Conservation (phyloP, 2,888 invertebrate species). For the Aquatica leii region DNA sequence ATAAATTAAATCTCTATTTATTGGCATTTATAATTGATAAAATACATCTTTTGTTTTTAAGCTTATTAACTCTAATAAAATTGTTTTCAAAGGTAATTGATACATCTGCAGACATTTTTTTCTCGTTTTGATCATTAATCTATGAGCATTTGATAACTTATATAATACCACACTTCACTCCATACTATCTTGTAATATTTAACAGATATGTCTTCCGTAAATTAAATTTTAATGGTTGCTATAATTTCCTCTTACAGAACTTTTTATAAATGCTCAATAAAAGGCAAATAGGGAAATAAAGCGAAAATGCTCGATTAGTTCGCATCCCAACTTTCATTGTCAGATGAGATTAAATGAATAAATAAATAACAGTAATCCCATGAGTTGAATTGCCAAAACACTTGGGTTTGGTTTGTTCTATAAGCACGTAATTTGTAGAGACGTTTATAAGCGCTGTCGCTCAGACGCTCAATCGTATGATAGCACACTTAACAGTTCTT, state of each 20-base stretch:
- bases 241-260: constrained; percentile 12
- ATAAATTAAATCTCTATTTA: too few species aligned
- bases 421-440: constrained; percentile 30
- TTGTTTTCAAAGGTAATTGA: too few species aligned
- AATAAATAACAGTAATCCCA: constrained; percentile 28
- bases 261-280: constrained; percentile 19
- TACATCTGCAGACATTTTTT: too few species aligned
- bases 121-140: constrained; percentile 3
- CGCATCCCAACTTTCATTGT: constrained; percentile 27
- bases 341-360: constrained; percentile 33
- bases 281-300: constrained; percentile 27
- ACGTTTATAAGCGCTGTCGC: constrained; percentile 24
- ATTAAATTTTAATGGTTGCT: constrained; percentile 13
- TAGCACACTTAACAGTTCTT: too few species aligned
- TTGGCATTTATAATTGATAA: too few species aligned
- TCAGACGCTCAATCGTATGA: constrained; percentile 18
- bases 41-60: too few species aligned
- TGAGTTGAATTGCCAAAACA: constrained; percentile 21
- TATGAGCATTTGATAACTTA: constrained; percentile 7
- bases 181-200: background rate
- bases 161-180: constrained; percentile 6
- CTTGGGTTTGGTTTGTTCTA: constrained; percentile 25
- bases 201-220: constrained; percentile 10
- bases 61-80: too few species aligned
- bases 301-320: constrained; percentile 27